Percentiles rank a stretch among this genome's conserved stretches.
Evolutionary conservation across 2,113 vertebrate species (phyloP).

Genomic region (Anser brachyrhynchus): DNA sequence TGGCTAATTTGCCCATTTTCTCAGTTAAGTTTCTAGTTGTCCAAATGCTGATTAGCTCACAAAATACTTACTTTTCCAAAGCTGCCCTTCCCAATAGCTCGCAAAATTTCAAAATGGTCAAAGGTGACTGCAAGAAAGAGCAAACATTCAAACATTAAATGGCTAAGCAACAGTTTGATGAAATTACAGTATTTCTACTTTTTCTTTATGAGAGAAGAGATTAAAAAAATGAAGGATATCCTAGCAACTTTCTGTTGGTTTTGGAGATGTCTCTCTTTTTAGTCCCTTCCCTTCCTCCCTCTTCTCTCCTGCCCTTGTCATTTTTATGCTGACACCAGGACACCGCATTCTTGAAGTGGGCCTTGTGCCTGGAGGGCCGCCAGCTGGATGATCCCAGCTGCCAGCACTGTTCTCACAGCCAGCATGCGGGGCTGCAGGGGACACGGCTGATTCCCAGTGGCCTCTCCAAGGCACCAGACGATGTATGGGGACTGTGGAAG

Average conservation of each 20-base stretch:
- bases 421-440: not conserved
- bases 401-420: not conserved
- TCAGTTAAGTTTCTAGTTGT: not conserved
- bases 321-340: not conserved
- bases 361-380: not conserved
- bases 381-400: not conserved
- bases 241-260: not conserved
- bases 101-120: conserved; percentile 96
- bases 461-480: not conserved
- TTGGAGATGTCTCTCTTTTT: not conserved
- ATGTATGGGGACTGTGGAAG: not conserved
- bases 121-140: conserved; percentile 89
- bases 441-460: not conserved
- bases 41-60: not conserved
- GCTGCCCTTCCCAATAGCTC: conserved; percentile 97
- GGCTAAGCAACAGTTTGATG: not conserved
- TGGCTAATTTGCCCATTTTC: not conserved
- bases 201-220: not conserved
- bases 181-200: not conserved
- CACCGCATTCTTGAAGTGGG: not conserved
- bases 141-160: conserved; percentile 10
- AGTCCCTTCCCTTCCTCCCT: too few species aligned
- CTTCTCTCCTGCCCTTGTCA: too few species aligned
- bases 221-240: not conserved
- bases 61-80: conserved; percentile 93